Evolutionary conservation across 2,797 vertebrate species (phyloP).

Genomic region (Fringilla coelebs): DNA sequence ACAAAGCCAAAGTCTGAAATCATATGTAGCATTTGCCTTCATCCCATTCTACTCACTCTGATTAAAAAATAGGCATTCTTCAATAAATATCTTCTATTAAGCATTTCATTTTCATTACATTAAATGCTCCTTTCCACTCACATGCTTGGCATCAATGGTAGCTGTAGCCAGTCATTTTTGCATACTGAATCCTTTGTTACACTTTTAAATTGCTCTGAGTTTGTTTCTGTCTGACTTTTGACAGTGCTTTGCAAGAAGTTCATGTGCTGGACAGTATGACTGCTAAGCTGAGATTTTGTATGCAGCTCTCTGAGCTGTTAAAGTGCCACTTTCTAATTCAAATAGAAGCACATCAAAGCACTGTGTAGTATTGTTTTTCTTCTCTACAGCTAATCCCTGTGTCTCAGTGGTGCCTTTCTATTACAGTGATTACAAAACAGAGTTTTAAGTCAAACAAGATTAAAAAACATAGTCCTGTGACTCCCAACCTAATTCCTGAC

Average conservation of each 20-base stretch:
- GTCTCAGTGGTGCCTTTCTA: neutral
- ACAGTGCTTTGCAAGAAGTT: neutral
- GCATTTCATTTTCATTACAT: neutral
- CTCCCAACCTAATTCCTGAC: slow-evolving; percentile 47
- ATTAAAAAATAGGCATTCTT: neutral
- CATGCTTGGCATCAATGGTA: neutral
- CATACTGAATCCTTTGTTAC: neutral
- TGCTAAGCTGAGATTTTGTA: neutral
- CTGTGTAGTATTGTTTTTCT: neutral
- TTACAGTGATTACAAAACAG: slow-evolving; percentile 46
- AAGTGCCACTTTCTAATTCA: neutral
- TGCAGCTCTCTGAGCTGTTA: neutral
- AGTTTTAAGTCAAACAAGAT: slow-evolving; percentile 54
- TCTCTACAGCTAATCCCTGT: slow-evolving; percentile 7
- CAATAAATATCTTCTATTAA: neutral
- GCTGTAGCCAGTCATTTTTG: slow-evolving; percentile 10
- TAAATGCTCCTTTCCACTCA: slow-evolving; percentile 19
- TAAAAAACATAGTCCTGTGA: slow-evolving; percentile 11
- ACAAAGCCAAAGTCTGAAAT: slow-evolving; percentile 24
- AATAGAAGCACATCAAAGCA: neutral
- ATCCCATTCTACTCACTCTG: neutral
- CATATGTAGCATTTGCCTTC: neutral
- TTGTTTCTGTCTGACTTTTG: slow-evolving; percentile 1
- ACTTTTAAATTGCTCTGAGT: neutral
- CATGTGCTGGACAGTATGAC: neutral